Conservation (phyloP, 1,140 invertebrate species). For the Calephelis nemesis region DNA sequence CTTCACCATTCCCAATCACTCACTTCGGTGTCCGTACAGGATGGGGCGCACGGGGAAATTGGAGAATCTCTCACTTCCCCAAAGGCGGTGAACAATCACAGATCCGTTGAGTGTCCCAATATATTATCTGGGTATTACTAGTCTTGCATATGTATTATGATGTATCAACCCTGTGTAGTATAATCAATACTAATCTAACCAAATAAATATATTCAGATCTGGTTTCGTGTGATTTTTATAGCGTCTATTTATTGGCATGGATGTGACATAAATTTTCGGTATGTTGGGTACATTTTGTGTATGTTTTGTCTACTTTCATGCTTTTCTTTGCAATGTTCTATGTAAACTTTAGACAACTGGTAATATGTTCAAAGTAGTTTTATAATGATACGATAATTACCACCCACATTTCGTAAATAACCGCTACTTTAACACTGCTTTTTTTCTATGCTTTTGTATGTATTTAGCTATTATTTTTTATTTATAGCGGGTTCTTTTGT, state of each 20-base stretch:
- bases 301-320: background rate
- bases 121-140: slow-evolving; percentile 7
- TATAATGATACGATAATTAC: too few relatives aligned
- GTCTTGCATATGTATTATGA: slow-evolving; percentile 9
- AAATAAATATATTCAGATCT: slow-evolving; percentile 38
- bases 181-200: slow-evolving; percentile 34
- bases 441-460: too few relatives aligned
- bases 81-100: slow-evolving; percentile 32
- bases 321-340: background rate
- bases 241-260: slow-evolving; percentile 28
- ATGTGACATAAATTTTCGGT: slow-evolving; percentile 36
- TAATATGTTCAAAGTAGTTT: too few relatives aligned
- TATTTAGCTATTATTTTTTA: too few relatives aligned
- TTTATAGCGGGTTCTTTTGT: too few relatives aligned
- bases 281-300: slow-evolving; percentile 75
- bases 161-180: background rate
- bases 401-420: too few relatives aligned
- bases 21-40: slow-evolving; percentile 82
- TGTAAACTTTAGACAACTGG: too few relatives aligned
- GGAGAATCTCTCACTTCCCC: slow-evolving; percentile 74
- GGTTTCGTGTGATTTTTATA: slow-evolving; percentile 39
- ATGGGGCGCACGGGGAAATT: slow-evolving; percentile 82
- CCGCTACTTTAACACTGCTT: too few relatives aligned
- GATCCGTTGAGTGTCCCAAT: slow-evolving; percentile 57
- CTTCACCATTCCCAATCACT: slow-evolving; percentile 80